A percentile compares a stretch with the other conserved stretches of the same genome.
Evolutionary conservation across 2,113 vertebrate species (phyloP).

Genomic region (Desmodus rotundus): DNA sequence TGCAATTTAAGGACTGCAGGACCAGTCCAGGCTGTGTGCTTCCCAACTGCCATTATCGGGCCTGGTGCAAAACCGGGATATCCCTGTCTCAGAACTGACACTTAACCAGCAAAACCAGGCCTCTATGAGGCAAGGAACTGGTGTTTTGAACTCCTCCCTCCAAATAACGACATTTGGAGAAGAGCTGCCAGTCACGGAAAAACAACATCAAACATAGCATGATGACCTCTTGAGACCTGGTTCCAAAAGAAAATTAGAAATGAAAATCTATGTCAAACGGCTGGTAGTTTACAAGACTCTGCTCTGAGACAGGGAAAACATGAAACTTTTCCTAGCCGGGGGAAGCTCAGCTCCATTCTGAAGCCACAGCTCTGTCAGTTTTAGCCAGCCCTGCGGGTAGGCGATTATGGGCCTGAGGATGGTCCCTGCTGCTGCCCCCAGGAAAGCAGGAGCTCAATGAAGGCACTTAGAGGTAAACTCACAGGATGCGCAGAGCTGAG

Average conservation of each 20-base stretch:
- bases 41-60: not conserved
- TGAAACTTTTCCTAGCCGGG: not conserved
- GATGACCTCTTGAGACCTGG: not conserved
- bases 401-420: not conserved
- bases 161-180: constrained; percentile 10
- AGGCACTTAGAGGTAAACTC: constrained; percentile 20
- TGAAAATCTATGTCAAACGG: not conserved
- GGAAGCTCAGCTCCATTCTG: not conserved
- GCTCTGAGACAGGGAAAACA: not conserved
- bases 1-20: too few species aligned
- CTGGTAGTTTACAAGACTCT: not conserved
- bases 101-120: not conserved
- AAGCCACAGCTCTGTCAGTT: not conserved
- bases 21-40: not conserved
- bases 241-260: not conserved
- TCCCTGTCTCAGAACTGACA: not conserved
- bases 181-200: not conserved
- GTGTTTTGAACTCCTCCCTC: not conserved
- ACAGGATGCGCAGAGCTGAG: not conserved
- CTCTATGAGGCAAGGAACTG: not conserved
- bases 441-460: constrained; percentile 31
- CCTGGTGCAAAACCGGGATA: not conserved
- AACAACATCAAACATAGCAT: not conserved
- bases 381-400: not conserved
- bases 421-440: not conserved